Conservation (phyloP, 1,140 invertebrate species). For the Steinernema feltiae region DNA sequence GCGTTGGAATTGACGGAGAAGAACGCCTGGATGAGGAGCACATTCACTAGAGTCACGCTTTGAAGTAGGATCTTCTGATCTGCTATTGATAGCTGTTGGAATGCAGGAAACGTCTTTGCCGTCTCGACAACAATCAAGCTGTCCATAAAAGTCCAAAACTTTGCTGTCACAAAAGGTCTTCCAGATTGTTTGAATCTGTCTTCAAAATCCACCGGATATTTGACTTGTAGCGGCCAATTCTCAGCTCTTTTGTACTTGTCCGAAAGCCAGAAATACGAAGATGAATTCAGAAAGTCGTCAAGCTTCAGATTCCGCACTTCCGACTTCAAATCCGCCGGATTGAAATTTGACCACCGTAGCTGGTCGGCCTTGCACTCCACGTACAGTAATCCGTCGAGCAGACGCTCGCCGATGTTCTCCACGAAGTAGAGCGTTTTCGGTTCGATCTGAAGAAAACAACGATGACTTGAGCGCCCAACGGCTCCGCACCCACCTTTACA, state of each 20-base stretch:
- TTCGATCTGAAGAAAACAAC: neutral
- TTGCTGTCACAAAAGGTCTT: neutral
- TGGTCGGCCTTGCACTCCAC: neutral
- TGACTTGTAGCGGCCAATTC: neutral
- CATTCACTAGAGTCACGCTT: neutral
- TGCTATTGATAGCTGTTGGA: neutral
- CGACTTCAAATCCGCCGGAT: neutral
- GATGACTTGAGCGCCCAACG: neutral
- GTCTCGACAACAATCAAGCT: neutral
- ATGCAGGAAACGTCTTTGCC: neutral
- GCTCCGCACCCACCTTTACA: no score
- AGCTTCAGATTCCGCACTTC: neutral
- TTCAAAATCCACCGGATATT: neutral
- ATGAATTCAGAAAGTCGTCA: neutral
- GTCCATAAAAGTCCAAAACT: neutral
- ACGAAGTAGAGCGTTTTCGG: neutral
- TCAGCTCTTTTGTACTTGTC: neutral
- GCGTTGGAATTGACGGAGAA: neutral
- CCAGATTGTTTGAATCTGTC: neutral
- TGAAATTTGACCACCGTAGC: neutral
- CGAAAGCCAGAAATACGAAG: neutral
- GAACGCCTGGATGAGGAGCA: neutral
- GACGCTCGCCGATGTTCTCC: neutral
- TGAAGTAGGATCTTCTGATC: neutral
- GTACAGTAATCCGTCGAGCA: neutral